Evolutionary conservation across 2,113 vertebrate genomes (phyloP).

Genomic region (Fukomys damarensis): DNA sequence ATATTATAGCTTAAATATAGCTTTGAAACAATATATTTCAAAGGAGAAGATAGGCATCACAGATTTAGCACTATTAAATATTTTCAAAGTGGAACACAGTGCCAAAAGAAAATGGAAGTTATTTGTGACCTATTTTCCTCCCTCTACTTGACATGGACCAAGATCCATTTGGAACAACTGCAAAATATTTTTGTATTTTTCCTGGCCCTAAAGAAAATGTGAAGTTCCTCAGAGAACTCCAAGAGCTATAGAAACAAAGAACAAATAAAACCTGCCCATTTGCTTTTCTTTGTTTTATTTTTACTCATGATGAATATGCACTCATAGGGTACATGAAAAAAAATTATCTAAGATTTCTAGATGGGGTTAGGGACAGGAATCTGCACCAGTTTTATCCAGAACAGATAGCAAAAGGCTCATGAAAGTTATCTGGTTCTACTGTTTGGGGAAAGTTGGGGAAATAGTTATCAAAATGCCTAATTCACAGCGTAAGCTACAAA

Average conservation of each 20-base stretch:
- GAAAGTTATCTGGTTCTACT: neutral
- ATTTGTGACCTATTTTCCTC: neutral
- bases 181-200: neutral
- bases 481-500: neutral
- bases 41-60: neutral
- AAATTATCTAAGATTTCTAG: neutral
- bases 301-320: neutral
- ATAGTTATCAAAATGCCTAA: neutral
- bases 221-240: neutral
- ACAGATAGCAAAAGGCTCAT: neutral
- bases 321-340: neutral
- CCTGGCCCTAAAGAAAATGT: neutral
- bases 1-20: neutral
- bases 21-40: neutral
- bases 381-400: neutral
- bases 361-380: too few species aligned
- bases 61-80: neutral
- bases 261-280: neutral
- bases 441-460: conserved; percentile 8
- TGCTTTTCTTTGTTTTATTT: neutral
- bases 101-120: neutral
- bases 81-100: neutral
- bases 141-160: neutral
- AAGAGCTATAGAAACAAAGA: neutral
- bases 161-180: neutral